Evolutionary conservation across 2,888 invertebrate genomes (phyloP).

Genomic region (Papilio protenor): DNA sequence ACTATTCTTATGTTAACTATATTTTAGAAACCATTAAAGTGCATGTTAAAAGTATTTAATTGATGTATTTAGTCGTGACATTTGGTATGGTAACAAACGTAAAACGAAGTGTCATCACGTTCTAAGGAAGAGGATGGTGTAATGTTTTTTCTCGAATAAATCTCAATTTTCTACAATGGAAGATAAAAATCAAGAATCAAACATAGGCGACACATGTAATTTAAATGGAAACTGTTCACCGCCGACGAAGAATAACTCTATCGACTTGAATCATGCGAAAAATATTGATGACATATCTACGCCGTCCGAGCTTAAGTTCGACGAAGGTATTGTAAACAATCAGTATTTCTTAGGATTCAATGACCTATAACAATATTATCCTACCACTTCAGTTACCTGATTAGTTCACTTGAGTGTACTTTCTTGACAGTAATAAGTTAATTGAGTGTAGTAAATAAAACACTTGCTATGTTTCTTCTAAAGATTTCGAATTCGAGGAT

Average conservation of each 20-base stretch:
- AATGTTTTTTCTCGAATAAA: slow-evolving; percentile 74
- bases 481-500: slow-evolving; percentile 86
- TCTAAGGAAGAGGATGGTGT: slow-evolving; percentile 67
- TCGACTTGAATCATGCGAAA: slow-evolving; percentile 71
- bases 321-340: slow-evolving; percentile 86
- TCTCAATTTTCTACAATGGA: slow-evolving; percentile 72
- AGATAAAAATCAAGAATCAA: slow-evolving; percentile 65
- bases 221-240: slow-evolving; percentile 71
- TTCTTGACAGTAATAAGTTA: slow-evolving; percentile 41
- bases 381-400: slow-evolving; percentile 14
- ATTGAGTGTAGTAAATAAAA: slow-evolving; percentile 56
- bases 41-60: background rate
- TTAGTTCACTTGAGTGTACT: background rate
- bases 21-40: background rate
- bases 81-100: slow-evolving; percentile 47
- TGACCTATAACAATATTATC: slow-evolving; percentile 26
- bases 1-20: background rate
- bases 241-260: slow-evolving; percentile 57
- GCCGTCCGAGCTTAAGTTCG: slow-evolving; percentile 88
- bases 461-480: slow-evolving; percentile 50
- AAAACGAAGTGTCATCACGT: slow-evolving; percentile 62
- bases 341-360: slow-evolving; percentile 45
- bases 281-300: slow-evolving; percentile 84
- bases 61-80: slow-evolving; percentile 41
- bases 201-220: slow-evolving; percentile 66